A percentile compares a stretch with the other conserved stretches of the same genome.
These are phyloP conservation scores for Cenopis cana DNA, from an alignment of 2,888 invertebrate genomes.

Conservation along the genomic window DNA sequence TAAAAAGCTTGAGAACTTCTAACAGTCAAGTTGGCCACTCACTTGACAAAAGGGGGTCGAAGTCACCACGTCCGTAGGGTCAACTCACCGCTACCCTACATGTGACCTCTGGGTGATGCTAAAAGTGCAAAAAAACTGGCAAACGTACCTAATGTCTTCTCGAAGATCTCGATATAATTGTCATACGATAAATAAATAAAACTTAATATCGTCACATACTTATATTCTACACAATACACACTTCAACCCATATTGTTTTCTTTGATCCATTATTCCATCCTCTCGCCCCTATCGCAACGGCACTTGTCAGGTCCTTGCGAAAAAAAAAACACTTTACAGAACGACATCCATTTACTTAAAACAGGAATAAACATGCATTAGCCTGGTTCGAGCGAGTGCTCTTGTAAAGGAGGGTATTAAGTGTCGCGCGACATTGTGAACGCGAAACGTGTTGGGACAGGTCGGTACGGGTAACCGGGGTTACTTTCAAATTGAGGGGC, in stretches of 20 bases:
- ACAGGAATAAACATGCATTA: slow-evolving; percentile 45
- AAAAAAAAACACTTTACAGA: slow-evolving; percentile 34
- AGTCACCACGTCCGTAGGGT: too few relatives aligned
- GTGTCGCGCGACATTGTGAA: slow-evolving; percentile 7
- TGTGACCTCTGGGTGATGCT: too few relatives aligned
- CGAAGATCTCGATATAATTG: too few relatives aligned
- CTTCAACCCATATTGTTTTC: slow-evolving; percentile 20
- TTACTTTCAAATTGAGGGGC: too few relatives aligned
- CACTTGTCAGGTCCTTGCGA: slow-evolving; percentile 34
- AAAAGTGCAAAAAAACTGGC: too few relatives aligned
- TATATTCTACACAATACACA: slow-evolving; percentile 22
- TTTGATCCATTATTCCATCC: slow-evolving; percentile 6
- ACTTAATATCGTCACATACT: neutral
- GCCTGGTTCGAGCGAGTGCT: slow-evolving; percentile 36
- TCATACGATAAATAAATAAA: too few relatives aligned
- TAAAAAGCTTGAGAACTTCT: too few relatives aligned
- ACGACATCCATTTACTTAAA: slow-evolving; percentile 44
- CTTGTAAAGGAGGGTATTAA: slow-evolving; percentile 29
- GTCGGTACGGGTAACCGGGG: neutral
- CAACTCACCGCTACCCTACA: too few relatives aligned
- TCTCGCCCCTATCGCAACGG: slow-evolving; percentile 12
- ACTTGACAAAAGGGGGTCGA: too few relatives aligned
- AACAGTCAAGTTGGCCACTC: too few relatives aligned
- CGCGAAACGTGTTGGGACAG: neutral
- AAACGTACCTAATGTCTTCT: too few relatives aligned